Evolutionary conservation across 2,888 invertebrate species (phyloP).

Genomic region (Lucinisca nassula): DNA sequence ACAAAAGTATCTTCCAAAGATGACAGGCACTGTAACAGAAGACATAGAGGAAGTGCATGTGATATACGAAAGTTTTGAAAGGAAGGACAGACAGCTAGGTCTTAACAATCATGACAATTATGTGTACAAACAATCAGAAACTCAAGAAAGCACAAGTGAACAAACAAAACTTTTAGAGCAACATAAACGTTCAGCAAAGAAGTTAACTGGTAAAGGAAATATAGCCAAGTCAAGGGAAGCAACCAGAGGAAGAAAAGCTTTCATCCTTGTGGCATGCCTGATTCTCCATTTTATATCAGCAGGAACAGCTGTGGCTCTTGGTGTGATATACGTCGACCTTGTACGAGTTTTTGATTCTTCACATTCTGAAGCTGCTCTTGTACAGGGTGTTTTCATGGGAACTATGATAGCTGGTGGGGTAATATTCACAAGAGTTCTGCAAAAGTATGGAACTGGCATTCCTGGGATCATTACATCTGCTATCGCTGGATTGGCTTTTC

Average conservation of each 20-base stretch:
- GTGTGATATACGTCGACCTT: slow-evolving; percentile 52
- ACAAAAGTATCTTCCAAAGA: too few species aligned
- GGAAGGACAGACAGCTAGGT: too few species aligned
- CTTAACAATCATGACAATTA: too few species aligned
- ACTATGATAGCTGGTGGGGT: slow-evolving; percentile 39
- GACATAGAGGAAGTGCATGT: too few species aligned
- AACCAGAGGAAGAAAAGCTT: not conserved
- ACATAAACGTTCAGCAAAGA: too few species aligned
- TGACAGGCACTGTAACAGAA: too few species aligned
- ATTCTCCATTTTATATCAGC: slow-evolving; percentile 18
- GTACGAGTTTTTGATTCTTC: slow-evolving; percentile 34
- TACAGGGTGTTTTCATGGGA: slow-evolving; percentile 45
- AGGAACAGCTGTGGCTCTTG: slow-evolving; percentile 41
- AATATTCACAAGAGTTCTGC: slow-evolving; percentile 26
- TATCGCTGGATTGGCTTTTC: slow-evolving; percentile 2
- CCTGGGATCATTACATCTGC: slow-evolving; percentile 27
- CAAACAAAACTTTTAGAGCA: too few species aligned
- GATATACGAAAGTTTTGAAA: too few species aligned
- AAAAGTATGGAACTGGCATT: slow-evolving; percentile 30
- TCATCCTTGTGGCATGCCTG: slow-evolving; percentile 47
- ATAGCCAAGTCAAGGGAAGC: too few species aligned
- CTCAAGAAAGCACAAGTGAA: too few species aligned
- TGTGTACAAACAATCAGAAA: too few species aligned
- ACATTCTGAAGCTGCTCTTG: slow-evolving; percentile 39
- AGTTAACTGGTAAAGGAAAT: too few species aligned